These are phyloP conservation scores for Fundulus diaphanus DNA, from an alignment of 2,797 vertebrate genomes.

Conservation along the genomic window DNA sequence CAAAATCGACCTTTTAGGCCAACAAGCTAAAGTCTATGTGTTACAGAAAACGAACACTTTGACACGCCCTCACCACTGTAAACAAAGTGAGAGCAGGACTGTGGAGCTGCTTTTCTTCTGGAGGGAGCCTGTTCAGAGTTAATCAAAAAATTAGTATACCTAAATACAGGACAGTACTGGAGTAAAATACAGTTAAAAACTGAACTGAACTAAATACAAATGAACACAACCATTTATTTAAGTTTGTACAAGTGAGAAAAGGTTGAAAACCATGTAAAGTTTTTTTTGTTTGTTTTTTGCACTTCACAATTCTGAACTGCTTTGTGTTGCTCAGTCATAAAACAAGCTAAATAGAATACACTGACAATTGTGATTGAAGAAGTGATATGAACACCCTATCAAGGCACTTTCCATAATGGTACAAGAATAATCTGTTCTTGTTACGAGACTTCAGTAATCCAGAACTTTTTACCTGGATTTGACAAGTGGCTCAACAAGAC, in stretches of 20 bases:
- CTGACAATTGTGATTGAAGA: neutral
- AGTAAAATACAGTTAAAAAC: neutral
- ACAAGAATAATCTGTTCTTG: neutral
- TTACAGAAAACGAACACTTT: too few relatives aligned
- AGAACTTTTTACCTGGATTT: neutral
- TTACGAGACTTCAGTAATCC: too few relatives aligned
- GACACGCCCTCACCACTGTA: too few relatives aligned
- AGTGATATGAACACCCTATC: neutral
- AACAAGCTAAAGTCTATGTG: too few relatives aligned
- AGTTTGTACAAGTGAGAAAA: neutral
- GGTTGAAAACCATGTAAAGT: neutral
- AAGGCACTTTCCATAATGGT: neutral
- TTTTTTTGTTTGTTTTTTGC: neutral
- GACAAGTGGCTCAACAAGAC: constrained; percentile 35
- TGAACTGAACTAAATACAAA: too few relatives aligned
- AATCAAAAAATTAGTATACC: neutral
- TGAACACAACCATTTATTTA: too few relatives aligned
- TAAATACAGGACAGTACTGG: neutral
- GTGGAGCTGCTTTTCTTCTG: neutral
- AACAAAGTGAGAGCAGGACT: too few relatives aligned
- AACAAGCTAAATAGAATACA: neutral
- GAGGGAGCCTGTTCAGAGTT: neutral
- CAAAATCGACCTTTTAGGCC: neutral
- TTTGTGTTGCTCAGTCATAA: neutral
- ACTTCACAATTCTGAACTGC: neutral